Evolutionary conservation across 1,140 invertebrate genomes (phyloP), one percentile per base, ranked within the genome.

Genomic region (Lucilia cuprina): DNA sequence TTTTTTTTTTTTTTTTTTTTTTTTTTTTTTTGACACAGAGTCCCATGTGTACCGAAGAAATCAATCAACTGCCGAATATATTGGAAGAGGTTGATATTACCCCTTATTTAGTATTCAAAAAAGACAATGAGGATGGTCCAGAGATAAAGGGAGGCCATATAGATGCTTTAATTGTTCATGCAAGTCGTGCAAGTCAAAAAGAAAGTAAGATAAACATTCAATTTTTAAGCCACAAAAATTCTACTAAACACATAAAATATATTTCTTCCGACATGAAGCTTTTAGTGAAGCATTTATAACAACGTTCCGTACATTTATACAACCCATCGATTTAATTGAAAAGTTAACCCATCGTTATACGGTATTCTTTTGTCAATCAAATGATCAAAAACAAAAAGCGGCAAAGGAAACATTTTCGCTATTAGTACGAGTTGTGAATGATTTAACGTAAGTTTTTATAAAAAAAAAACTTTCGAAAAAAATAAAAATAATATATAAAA

Each of bases 251-350:
- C 10, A n/a, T 10, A 55, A 5, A 14, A 55, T 55, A 5, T 55
- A 86, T 60, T 83, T 85, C 85, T 87, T 87, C 41, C 85, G 35
- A 85, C 87, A 85, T 87, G 85, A 86, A 91, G 87, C 88, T 86
- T 99, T 98, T 92, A 97, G 98, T 93, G 98, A 99, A 93, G 98
- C 98, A 55, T 99, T 99, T 92, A 93, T 99, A 85, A 97, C 97
- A 30, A 99, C 98, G 65, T 99, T 99, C 92, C 94, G 98, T 86
- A 99, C 98, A 84, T 99, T 99, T 92, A 95, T 99, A 87, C 93
- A 95, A 75, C 97, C 98, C n/a, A 91, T 95, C 83, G 96, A 96
- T 85, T 93, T 99, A 84, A 95, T 99, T 85, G 94, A 95, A 88
- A 98, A 98, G 91, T 92, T 99, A 65, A 94, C 97, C 86, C 94